These are phyloP conservation scores for Nomada hirtipes DNA, from an alignment of 2,888 invertebrate species.

Conservation along the genomic window DNA sequence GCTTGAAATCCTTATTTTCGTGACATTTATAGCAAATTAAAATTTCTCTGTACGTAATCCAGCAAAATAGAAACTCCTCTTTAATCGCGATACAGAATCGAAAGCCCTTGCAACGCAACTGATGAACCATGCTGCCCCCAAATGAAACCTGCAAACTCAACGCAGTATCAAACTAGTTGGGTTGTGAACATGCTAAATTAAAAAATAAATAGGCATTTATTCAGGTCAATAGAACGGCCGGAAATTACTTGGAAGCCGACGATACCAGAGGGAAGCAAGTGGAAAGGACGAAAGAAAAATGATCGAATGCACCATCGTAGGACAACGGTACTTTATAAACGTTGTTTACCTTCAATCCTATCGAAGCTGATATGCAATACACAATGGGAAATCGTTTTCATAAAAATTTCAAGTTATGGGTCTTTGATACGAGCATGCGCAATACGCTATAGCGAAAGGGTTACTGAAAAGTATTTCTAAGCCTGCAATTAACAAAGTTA, in stretches of 20 bases:
- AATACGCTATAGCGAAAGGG: too few species aligned
- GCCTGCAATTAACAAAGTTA: too few species aligned
- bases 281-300: constrained; percentile 41
- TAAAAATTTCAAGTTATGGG: constrained; percentile 26
- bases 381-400: constrained; percentile 12
- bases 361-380: constrained; percentile 16
- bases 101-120: not conserved
- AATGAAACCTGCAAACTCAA: constrained; percentile 51
- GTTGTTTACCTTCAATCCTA: constrained; percentile 14
- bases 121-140: not conserved
- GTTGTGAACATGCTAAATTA: constrained; percentile 32
- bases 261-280: not conserved
- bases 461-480: too few species aligned
- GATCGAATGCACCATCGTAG: constrained; percentile 12
- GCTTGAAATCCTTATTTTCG: too few species aligned
- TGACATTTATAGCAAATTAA: too few species aligned
- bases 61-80: not conserved
- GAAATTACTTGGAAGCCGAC: constrained; percentile 40
- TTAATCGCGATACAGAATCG: not conserved
- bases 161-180: constrained; percentile 39
- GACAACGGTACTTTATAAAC: constrained; percentile 13
- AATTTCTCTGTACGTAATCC: not conserved
- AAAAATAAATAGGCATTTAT: constrained; percentile 47
- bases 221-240: constrained; percentile 19
- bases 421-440: not conserved